Conservation (phyloP, 2,888 invertebrate genomes). For the Theodoxus fluviatilis region DNA sequence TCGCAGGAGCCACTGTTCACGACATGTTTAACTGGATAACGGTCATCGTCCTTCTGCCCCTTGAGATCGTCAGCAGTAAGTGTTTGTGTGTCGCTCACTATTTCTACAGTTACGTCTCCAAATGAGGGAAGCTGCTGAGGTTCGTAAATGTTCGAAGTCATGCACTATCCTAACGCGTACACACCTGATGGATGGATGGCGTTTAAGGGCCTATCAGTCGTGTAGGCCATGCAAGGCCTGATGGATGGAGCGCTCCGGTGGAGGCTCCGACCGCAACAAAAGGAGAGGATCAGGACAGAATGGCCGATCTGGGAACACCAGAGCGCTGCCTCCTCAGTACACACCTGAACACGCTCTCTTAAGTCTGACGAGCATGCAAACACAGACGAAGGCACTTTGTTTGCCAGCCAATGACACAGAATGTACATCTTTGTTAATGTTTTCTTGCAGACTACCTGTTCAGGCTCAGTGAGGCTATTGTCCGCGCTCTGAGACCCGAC, state of each 20-base stretch:
- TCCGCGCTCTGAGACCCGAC: constrained; percentile 35
- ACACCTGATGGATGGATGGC: too few relatives aligned
- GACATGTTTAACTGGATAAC: constrained; percentile 71
- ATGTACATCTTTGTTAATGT: neutral
- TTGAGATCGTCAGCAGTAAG: constrained; percentile 65
- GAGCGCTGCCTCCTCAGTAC: too few relatives aligned
- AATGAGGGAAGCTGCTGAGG: neutral
- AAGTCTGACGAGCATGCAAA: too few relatives aligned
- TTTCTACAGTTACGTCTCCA: neutral
- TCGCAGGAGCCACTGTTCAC: constrained; percentile 70
- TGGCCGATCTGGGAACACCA: too few relatives aligned
- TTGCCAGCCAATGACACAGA: neutral
- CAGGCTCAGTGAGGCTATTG: constrained; percentile 36
- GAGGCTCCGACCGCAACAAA: too few relatives aligned
- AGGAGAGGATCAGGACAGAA: too few relatives aligned
- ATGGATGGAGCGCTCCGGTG: too few relatives aligned
- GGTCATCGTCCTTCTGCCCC: constrained; percentile 67
- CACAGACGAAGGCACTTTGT: too few relatives aligned
- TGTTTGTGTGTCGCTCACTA: neutral
- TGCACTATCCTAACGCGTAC: too few relatives aligned
- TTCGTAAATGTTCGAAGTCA: neutral
- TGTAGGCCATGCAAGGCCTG: too few relatives aligned
- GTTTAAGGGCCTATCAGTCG: too few relatives aligned
- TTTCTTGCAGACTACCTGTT: constrained; percentile 44
- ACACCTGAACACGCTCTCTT: too few relatives aligned